Conservation (phyloP, 2,888 invertebrate species). For the Norana najaformis region DNA sequence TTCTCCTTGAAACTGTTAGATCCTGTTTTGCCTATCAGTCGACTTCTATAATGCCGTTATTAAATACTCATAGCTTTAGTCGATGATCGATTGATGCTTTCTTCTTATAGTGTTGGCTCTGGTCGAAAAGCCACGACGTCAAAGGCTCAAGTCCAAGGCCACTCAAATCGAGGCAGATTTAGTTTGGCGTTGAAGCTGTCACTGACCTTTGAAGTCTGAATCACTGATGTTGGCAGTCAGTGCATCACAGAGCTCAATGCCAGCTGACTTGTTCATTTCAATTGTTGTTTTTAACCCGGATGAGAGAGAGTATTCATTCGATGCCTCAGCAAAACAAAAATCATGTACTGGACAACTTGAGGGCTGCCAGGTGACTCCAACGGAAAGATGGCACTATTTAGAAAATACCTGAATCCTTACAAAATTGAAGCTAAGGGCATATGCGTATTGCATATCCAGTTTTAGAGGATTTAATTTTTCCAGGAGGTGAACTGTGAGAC, state of each 20-base stretch:
- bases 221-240: background rate
- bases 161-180: background rate
- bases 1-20: background rate
- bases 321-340: background rate
- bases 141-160: background rate
- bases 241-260: background rate
- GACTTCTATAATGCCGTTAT: background rate
- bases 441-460: too few species aligned
- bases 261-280: background rate
- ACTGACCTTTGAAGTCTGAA: too few species aligned
- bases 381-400: too few species aligned
- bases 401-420: too few species aligned
- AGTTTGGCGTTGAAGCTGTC: background rate
- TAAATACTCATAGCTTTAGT: background rate
- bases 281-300: background rate
- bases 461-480: too few species aligned
- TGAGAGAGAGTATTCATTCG: background rate
- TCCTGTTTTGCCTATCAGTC: background rate
- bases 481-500: too few species aligned
- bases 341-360: too few species aligned
- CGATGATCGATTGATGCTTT: background rate
- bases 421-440: too few species aligned
- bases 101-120: background rate
- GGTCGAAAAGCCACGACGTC: background rate
- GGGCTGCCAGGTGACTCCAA: too few species aligned